Conservation (phyloP, 2,113 vertebrate genomes). For the Thunnus maccoyii region DNA sequence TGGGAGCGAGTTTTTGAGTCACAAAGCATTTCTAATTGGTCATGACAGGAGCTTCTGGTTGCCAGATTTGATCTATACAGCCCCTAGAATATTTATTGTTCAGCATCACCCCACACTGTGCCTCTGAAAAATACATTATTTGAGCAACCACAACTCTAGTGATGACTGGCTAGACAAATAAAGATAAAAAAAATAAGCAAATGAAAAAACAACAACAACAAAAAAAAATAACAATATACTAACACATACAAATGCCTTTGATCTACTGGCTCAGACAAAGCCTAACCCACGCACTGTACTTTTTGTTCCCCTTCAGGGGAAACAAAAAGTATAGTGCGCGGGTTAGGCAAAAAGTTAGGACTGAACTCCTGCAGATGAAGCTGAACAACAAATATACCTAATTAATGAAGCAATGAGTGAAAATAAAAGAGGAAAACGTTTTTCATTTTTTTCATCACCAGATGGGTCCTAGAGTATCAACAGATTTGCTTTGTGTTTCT, state of each 20-base stretch:
- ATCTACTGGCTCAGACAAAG: not conserved
- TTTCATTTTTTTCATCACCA: not conserved
- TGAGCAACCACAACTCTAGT: constrained; percentile 5
- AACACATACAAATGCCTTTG: not conserved
- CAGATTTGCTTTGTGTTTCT: too few relatives aligned
- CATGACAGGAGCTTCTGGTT: constrained; percentile 77
- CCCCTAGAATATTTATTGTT: constrained; percentile 64
- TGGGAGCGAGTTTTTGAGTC: constrained; percentile 62
- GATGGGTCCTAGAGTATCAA: not conserved
- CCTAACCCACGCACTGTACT: not conserved
- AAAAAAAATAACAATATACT: not conserved
- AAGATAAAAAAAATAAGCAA: not conserved
- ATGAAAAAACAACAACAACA: not conserved
- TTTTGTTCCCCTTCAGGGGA: not conserved
- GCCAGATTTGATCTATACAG: constrained; percentile 73
- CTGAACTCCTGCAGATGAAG: not conserved
- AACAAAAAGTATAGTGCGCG: too few relatives aligned
- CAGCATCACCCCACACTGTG: constrained; percentile 32
- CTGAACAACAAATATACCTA: not conserved
- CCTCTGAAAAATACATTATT: constrained; percentile 59
- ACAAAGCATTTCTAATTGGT: constrained; percentile 77
- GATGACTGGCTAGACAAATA: constrained; percentile 29
- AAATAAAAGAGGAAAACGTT: not conserved
- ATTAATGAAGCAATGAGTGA: constrained; percentile 8
- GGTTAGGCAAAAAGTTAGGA: not conserved